phyloP scores from a whole-genome alignment of 1,140 invertebrate genomes.

The Drosophila mojavensis region DNA sequence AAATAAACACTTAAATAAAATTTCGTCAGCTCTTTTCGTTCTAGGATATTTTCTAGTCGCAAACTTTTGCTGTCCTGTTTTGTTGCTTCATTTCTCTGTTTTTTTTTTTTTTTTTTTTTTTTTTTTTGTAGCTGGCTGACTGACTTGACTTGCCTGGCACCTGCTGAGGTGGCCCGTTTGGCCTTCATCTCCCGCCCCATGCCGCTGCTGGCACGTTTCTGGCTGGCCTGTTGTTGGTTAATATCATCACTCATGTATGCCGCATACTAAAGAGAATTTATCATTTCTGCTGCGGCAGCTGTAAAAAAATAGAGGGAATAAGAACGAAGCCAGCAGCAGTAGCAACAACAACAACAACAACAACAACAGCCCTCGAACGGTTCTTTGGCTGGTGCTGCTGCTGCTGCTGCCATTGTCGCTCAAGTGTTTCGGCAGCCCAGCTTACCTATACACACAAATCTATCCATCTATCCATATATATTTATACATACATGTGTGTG shows the following conservation, averaged over 20 bases:
- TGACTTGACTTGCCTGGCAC: slow-evolving; percentile 15
- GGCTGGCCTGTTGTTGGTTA: slow-evolving; percentile 69
- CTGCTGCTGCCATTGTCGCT: slow-evolving; percentile 69
- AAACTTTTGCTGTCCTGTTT: no score
- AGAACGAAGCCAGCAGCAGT: background rate
- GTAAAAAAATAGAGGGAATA: slow-evolving; percentile 20
- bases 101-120: background rate
- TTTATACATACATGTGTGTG: slow-evolving; percentile 2
- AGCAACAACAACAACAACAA: background rate
- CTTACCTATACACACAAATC: slow-evolving; percentile 12
- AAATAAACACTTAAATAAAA: no score
- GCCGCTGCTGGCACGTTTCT: background rate
- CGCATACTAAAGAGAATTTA: slow-evolving; percentile 82
- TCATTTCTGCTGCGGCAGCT: slow-evolving; percentile 73
- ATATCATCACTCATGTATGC: slow-evolving; percentile 82
- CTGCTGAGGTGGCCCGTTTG: background rate
- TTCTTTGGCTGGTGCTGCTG: slow-evolving; percentile 53
- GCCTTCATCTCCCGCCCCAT: background rate
- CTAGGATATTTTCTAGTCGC: no score
- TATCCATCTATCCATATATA: slow-evolving; percentile 22
- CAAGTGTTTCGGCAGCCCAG: slow-evolving; percentile 64
- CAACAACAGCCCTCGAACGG: slow-evolving; percentile 22
- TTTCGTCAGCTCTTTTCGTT: no score
- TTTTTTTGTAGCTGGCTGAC: slow-evolving; percentile 24
- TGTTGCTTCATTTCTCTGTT: background rate